Evolutionary conservation across 2,797 vertebrate species (phyloP), one percentile per base, ranked within the genome.

Genomic region (Limosa lapponica): DNA sequence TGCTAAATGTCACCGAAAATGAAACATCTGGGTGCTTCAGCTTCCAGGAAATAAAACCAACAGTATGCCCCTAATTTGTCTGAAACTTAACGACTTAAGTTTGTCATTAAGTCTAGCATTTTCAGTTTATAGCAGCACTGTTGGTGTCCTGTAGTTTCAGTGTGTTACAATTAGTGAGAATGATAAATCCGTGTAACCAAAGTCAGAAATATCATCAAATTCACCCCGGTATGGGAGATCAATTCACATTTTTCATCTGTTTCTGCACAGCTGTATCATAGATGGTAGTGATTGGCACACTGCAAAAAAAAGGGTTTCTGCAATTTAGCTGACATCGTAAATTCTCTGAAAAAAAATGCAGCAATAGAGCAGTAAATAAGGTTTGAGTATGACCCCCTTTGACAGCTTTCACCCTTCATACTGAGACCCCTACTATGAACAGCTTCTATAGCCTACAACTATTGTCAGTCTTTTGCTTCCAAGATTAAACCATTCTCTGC

Each of bases 11-110:
- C 74, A 80, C 37, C n/a, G 64, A 89, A 93, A 90, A 93, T 74
- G 6, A 84, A 95, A 85, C 15, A 74, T 75, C 32, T 27, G 43
- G 23, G 15, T 79, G 20, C 71, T 93, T 92, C 49, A 79, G 27
- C 46, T 71, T 66, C 71, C 64, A 92, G 55, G 52, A 96, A 91
- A 96, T 87, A 82, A 95, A 89, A 48, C 30, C n/a, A 82, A 25
- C 55, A 69, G 2, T 15, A 24, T 72, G 69, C 7, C 16, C 96
- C 65, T 81, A 84, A 91, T 94, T 94, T 74, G 23, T 55, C 39
- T 61, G 23, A 84, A 84, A 77, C 19, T 5, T 34, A 85, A 77
- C 16, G 46, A 80, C 73, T 93, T 95, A 75, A 71, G 59, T 64
- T 43, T 43, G 43, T 14, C 39, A 43, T 64, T 64, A 43, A 83